phyloP scores from a whole-genome alignment of 1,140 invertebrate genomes.

The Galleria mellonella region DNA sequence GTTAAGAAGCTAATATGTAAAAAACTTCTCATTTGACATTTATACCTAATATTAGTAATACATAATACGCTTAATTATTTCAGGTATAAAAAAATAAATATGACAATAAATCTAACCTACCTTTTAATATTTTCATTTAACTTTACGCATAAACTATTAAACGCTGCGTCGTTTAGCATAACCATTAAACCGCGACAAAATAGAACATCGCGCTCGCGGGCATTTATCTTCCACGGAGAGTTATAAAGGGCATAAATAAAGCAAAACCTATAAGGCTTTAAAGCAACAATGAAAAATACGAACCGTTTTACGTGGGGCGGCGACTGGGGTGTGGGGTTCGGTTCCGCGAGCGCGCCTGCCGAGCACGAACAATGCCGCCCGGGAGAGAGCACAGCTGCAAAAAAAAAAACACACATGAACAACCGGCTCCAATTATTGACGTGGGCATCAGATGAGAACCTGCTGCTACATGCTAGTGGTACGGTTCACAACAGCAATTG shows the following conservation, averaged over 20 bases:
- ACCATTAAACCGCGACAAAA: slow-evolving; percentile 49
- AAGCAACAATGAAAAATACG: slow-evolving; percentile 72
- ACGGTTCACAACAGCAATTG: no score
- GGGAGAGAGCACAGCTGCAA: slow-evolving; percentile 51
- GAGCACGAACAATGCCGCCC: slow-evolving; percentile 54
- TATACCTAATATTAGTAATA: no score
- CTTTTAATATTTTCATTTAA: no score
- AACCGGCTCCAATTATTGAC: slow-evolving; percentile 69
- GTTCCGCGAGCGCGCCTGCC: slow-evolving; percentile 15
- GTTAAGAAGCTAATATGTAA: no score
- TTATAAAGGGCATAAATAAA: slow-evolving; percentile 68
- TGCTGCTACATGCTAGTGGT: slow-evolving; percentile 20
- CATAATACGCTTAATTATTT: no score
- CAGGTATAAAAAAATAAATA: no score
- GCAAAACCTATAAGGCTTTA: slow-evolving; percentile 70
- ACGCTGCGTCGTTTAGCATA: slow-evolving; percentile 1
- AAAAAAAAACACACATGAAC: slow-evolving; percentile 65
- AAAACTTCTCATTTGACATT: no score
- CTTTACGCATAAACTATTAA: no score
- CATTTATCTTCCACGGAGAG: slow-evolving; percentile 59
- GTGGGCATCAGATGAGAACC: slow-evolving; percentile 50
- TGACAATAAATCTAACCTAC: no score
- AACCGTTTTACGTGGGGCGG: slow-evolving; percentile 59
- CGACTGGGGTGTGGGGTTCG: slow-evolving; percentile 12
- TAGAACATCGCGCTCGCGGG: slow-evolving; percentile 50